Evolutionary conservation across 2,797 vertebrate species (phyloP), one percentile per base, ranked within the genome.

Genomic region (Propithecus perrieri): DNA sequence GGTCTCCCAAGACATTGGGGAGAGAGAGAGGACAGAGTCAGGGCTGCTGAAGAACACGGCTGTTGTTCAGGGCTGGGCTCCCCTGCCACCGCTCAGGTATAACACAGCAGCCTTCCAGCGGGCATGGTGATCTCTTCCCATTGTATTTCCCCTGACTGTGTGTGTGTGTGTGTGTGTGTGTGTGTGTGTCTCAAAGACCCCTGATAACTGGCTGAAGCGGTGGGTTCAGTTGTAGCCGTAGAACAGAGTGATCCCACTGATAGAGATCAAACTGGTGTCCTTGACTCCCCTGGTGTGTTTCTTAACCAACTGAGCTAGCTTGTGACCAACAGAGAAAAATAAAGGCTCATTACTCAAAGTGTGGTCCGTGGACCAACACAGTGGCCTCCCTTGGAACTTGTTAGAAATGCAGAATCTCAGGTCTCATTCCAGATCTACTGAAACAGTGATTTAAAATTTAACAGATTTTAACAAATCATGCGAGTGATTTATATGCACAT

Each of bases 21-120:
- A 57, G 6, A 5, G n/a, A 30, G 20, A 3, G 11, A n/a, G 57
- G 30, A 41, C 18, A 22, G 87, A 41, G 50, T n/a, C 43, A 59
- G 38, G 57, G 80, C 38, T 35, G 4, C 10, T 28, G 48, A 71
- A 2, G 61, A 46, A 5, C 26, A 4, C 0, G 43, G 46, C 5
- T 87, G n/a, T 84, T 4, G 12, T 18, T 79, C 71, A 61, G 79
- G 43, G 10, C 3, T 69, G 71, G 83, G 48, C 8, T 48, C 2
- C 3, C 71, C 35, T 0, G 0, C 8, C 13, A 46, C 12, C 59
- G 69, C 41, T 48, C 7, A 0, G 5, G 7, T 50, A 3, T 11
- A 35, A 15, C 4, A 1, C 5, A 38, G 38, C 33, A 9, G 38
- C 41, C 26, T 69, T 55, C 14, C 15, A n/a, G 18, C 12, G 15